These are phyloP conservation scores for Eupithecia inturbata DNA, from an alignment of 2,888 invertebrate species.

Conservation along the genomic window DNA sequence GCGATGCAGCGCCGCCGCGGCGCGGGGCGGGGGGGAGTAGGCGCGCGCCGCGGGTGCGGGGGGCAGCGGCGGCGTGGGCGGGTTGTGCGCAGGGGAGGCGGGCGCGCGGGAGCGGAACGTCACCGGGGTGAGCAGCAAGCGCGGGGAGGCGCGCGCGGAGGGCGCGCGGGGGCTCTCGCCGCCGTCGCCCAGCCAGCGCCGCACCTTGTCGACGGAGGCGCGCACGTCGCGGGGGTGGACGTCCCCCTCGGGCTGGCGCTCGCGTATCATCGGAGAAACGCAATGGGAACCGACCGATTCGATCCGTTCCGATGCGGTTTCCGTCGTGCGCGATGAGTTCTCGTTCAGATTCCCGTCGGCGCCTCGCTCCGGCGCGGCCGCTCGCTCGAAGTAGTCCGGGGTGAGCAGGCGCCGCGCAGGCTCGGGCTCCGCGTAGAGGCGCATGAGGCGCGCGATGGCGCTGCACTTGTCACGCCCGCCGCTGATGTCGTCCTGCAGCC, in stretches of 20 bases:
- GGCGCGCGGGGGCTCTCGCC: neutral
- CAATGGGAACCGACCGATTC: neutral
- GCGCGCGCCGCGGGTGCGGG: neutral
- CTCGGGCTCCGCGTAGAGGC: neutral
- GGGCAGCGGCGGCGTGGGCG: neutral
- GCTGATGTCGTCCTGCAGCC: neutral
- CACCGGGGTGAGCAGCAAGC: neutral
- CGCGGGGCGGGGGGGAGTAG: neutral
- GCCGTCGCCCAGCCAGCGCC: neutral
- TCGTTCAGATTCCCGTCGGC: neutral
- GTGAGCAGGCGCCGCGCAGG: neutral
- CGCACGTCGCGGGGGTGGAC: neutral
- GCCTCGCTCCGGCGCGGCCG: neutral
- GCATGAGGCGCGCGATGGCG: slow-evolving; percentile 11
- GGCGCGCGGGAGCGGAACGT: neutral
- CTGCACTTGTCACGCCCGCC: neutral
- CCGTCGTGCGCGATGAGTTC: too few species aligned
- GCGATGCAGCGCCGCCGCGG: slow-evolving; percentile 42
- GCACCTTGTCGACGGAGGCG: slow-evolving; percentile 9
- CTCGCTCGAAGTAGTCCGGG: slow-evolving; percentile 8
- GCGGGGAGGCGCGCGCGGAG: slow-evolving; percentile 8
- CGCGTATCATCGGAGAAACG: too few species aligned
- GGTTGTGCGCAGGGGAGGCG: neutral
- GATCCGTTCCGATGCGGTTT: neutral
- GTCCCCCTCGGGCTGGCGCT: neutral